These are phyloP conservation scores for Tylochromis polylepis DNA, from an alignment of 2,113 vertebrate genomes.

Conservation along the genomic window DNA sequence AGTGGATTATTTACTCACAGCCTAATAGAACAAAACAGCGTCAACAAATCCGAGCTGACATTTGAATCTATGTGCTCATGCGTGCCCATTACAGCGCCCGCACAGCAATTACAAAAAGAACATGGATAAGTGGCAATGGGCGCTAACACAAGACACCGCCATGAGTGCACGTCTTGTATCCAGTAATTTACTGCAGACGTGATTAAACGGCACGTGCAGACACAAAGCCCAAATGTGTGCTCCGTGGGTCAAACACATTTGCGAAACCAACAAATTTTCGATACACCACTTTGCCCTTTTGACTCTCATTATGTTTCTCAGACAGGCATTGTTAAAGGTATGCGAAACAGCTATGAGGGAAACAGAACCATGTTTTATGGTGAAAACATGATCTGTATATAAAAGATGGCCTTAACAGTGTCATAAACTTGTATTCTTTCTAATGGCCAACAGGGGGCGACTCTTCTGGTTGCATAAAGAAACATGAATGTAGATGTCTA, in stretches of 20 bases:
- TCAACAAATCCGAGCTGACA: not conserved
- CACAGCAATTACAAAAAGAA: constrained; percentile 23
- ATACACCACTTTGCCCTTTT: not conserved
- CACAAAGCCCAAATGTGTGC: not conserved
- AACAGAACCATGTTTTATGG: not conserved
- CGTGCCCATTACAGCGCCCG: constrained; percentile 12
- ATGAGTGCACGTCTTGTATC: constrained; percentile 6
- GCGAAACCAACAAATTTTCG: not conserved
- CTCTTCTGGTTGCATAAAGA: not conserved
- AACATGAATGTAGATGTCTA: not conserved
- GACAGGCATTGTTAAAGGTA: not conserved
- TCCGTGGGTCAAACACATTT: not conserved
- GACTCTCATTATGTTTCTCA: not conserved
- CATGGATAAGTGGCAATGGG: constrained; percentile 9
- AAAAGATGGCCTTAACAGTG: not conserved
- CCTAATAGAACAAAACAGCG: not conserved
- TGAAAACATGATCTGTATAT: not conserved
- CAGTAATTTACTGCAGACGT: constrained; percentile 3
- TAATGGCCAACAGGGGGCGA: not conserved
- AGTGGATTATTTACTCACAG: constrained; percentile 7
- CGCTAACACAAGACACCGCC: constrained; percentile 22
- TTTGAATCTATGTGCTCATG: not conserved
- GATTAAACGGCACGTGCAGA: not conserved
- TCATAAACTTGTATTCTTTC: not conserved
- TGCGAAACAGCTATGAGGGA: not conserved